Evolutionary conservation across 2,797 vertebrate genomes (phyloP).

Genomic region (Crypturellus tataupa): DNA sequence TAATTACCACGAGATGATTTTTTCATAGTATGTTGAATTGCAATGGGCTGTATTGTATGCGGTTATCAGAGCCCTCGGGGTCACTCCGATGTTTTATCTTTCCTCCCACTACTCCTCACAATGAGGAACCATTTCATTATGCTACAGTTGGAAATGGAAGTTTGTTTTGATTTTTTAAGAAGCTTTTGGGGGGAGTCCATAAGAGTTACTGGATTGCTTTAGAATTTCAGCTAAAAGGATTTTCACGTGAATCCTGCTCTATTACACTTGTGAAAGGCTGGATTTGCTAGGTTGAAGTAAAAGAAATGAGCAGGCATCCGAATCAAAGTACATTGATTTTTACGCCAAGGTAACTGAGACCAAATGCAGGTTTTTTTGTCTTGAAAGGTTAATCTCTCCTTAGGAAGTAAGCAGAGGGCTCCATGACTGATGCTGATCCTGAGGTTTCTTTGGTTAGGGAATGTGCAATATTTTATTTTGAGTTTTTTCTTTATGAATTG

Average conservation of each 20-base stretch:
- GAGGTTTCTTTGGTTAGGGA: slow-evolving; percentile 56
- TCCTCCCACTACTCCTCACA: background rate
- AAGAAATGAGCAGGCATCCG: background rate
- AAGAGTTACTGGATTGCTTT: background rate
- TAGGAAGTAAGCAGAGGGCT: slow-evolving; percentile 44
- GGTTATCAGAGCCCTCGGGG: background rate
- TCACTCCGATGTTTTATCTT: slow-evolving; percentile 13
- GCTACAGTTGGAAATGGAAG: background rate
- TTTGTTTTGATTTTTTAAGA: background rate
- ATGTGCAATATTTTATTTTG: slow-evolving; percentile 56
- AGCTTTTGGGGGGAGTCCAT: background rate
- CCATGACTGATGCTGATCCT: slow-evolving; percentile 61
- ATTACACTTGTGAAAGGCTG: background rate
- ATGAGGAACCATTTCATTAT: background rate
- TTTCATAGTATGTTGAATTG: background rate
- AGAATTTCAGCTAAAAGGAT: background rate
- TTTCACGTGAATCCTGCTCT: background rate
- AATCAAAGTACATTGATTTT: slow-evolving; percentile 53
- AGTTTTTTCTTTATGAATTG: slow-evolving; percentile 51
- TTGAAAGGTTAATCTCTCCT: slow-evolving; percentile 56
- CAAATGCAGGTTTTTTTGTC: slow-evolving; percentile 31
- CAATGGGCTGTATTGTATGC: background rate
- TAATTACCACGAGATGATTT: background rate
- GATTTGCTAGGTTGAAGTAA: background rate
- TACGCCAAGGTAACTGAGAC: slow-evolving; percentile 32